Conservation (phyloP, 2,888 invertebrate genomes). For the Tuta absoluta region DNA sequence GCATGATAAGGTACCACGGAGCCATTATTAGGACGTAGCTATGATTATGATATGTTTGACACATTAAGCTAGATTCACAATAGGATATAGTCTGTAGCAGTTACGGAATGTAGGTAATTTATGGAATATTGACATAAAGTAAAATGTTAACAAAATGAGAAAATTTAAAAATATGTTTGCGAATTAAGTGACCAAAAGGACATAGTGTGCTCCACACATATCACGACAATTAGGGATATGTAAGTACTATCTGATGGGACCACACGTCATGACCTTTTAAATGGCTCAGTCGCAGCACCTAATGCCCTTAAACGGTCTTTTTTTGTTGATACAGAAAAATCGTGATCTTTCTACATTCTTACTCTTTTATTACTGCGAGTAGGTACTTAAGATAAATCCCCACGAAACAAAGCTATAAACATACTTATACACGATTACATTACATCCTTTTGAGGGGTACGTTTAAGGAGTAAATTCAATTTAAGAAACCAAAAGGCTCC, state of each 20-base stretch:
- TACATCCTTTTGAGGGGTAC: not conserved
- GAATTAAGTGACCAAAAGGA: slow-evolving; percentile 25
- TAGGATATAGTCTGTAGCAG: not conserved
- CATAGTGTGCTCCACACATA: slow-evolving; percentile 29
- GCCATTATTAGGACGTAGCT: slow-evolving; percentile 22
- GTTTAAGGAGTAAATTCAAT: slow-evolving; percentile 25
- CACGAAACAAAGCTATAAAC: not conserved
- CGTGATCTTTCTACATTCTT: not conserved
- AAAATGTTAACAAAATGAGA: not conserved
- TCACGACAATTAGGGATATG: slow-evolving; percentile 26
- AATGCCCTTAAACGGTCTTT: slow-evolving; percentile 21
- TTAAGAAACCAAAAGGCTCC: slow-evolving; percentile 30
- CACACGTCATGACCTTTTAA: slow-evolving; percentile 28
- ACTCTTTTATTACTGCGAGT: not conserved
- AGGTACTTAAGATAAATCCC: not conserved
- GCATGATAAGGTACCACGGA: slow-evolving; percentile 27
- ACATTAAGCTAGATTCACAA: not conserved
- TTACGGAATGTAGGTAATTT: not conserved
- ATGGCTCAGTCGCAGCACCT: slow-evolving; percentile 15
- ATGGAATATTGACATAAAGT: not conserved
- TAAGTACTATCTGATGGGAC: slow-evolving; percentile 22
- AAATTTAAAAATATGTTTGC: not conserved
- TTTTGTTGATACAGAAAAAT: not conserved
- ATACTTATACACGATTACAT: slow-evolving; percentile 4
- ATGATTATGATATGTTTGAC: not conserved